A percentile compares a stretch with the other conserved stretches of the same genome.
Conservation (phyloP, 2,797 vertebrate genomes). For the Ambastaia sidthimunki region DNA sequence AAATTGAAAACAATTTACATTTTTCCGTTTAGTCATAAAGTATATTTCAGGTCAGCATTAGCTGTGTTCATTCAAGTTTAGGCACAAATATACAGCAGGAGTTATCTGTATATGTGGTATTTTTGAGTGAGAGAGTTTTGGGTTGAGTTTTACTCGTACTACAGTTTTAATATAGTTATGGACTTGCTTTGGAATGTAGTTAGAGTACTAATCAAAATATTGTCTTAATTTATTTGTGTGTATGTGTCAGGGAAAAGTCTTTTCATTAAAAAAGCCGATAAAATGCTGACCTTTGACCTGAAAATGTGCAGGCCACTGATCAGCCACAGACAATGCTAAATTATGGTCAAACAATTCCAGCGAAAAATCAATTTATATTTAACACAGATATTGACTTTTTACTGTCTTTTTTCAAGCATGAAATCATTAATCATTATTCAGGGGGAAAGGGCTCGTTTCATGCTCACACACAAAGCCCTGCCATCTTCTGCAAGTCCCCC, state of each 20-base stretch:
- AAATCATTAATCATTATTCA: constrained; percentile 42
- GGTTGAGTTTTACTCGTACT: background rate
- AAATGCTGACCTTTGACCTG: constrained; percentile 2
- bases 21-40: too few species aligned
- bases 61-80: background rate
- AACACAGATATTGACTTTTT: constrained; percentile 46
- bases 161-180: background rate
- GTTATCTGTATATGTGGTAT: background rate
- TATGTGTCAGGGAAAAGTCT: constrained; percentile 10
- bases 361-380: constrained; percentile 38
- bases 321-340: constrained; percentile 30
- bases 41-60: background rate
- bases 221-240: background rate
- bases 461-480: constrained; percentile 10
- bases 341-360: constrained; percentile 30
- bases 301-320: constrained; percentile 31
- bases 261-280: constrained; percentile 12
- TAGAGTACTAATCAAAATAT: background rate
- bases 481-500: constrained; percentile 12
- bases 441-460: background rate
- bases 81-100: background rate
- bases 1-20: too few species aligned
- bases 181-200: background rate
- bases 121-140: too few species aligned
- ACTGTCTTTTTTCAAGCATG: constrained; percentile 39